These are phyloP conservation scores for Lepidurus apus DNA, from an alignment of 1,140 invertebrate genomes.

Conservation along the genomic window DNA sequence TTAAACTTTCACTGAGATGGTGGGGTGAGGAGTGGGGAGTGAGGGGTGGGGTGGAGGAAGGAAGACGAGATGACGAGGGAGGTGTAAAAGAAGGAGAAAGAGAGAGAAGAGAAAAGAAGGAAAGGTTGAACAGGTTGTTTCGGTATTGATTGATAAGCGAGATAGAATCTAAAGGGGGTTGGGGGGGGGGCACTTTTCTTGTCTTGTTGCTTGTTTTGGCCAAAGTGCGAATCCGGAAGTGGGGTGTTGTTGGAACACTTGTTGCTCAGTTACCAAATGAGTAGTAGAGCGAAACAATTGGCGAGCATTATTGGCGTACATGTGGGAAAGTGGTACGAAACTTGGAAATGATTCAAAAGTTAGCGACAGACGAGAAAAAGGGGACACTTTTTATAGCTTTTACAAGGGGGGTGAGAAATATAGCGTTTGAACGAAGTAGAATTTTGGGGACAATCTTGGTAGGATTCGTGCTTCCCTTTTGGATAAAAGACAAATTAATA, in stretches of 20 bases:
- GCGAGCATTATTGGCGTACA: background rate
- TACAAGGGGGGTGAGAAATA: background rate
- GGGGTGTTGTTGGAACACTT: background rate
- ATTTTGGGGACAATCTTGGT: background rate
- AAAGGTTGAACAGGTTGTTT: background rate
- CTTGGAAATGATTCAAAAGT: background rate
- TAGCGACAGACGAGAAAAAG: no score
- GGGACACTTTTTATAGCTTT: background rate
- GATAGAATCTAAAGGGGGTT: background rate
- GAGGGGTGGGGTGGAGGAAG: background rate
- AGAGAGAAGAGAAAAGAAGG: background rate
- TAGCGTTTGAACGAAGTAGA: background rate
- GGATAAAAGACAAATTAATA: no score
- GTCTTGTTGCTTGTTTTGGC: background rate
- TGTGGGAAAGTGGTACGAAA: constrained; percentile 7
- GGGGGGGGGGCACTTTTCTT: background rate
- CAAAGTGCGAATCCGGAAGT: background rate
- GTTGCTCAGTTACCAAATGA: background rate
- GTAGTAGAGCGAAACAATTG: background rate
- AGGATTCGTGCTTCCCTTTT: no score
- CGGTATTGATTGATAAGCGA: background rate
- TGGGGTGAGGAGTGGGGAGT: background rate
- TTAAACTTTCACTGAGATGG: background rate
- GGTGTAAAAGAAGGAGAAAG: background rate
- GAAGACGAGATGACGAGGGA: background rate